A percentile compares a stretch with the other conserved stretches of the same genome.
Conservation (phyloP, 1,140 invertebrate genomes). For the Lasioglossum albipes region DNA sequence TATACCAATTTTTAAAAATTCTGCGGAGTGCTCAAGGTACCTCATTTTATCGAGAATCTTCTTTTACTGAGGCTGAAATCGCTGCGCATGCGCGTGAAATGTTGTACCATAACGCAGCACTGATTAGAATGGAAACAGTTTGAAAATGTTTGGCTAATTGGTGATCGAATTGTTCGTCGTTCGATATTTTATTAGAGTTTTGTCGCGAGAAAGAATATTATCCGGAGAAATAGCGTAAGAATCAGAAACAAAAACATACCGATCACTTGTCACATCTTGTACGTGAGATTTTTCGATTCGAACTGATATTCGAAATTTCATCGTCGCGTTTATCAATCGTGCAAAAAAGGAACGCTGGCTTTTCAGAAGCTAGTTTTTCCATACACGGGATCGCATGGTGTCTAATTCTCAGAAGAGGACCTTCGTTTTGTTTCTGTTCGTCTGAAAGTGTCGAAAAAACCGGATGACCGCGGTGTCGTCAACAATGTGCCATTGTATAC, state of each 20-base stretch:
- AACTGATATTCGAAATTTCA: neutral
- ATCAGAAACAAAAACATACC: neutral
- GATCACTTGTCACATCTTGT: no score
- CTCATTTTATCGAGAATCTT: no score
- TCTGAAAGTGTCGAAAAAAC: neutral
- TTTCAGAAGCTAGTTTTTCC: neutral
- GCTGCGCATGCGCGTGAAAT: no score
- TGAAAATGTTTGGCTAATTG: neutral
- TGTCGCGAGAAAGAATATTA: neutral
- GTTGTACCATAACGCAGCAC: no score
- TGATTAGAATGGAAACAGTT: conserved; percentile 23
- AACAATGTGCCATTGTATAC: conserved; percentile 10
- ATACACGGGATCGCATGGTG: neutral
- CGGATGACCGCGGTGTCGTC: neutral
- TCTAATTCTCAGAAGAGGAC: neutral
- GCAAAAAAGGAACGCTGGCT: neutral
- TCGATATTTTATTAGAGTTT: neutral
- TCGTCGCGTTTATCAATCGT: neutral
- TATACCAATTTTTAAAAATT: no score
- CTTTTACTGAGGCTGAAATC: no score
- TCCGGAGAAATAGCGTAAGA: neutral
- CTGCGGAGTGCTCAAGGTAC: no score
- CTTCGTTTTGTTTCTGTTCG: neutral
- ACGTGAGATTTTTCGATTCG: neutral
- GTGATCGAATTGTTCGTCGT: neutral